A percentile compares a stretch with the other conserved stretches of the same genome.
These are phyloP conservation scores for Potamilus streckersoni DNA, from an alignment of 1,140 invertebrate species.

Conservation along the genomic window DNA sequence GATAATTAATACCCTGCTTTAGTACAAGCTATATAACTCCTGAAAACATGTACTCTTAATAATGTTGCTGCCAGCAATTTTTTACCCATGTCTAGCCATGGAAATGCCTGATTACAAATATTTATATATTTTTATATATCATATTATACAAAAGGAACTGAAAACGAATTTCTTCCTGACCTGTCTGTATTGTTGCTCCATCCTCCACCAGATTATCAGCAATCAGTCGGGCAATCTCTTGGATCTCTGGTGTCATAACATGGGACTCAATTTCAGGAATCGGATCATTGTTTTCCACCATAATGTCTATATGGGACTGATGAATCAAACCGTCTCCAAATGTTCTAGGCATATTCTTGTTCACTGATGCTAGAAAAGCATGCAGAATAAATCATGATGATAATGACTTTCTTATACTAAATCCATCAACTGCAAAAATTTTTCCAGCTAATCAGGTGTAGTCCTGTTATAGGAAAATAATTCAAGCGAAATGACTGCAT, in stretches of 20 bases:
- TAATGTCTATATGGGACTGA: slow-evolving; percentile 88
- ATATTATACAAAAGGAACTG: no score
- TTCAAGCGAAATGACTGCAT: no score
- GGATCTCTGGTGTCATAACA: slow-evolving; percentile 78
- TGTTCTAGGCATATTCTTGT: slow-evolving; percentile 88
- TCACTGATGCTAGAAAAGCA: slow-evolving; percentile 73
- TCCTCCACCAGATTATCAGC: slow-evolving; percentile 90
- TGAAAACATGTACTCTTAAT: no score
- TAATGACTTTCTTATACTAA: no score
- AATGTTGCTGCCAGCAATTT: no score
- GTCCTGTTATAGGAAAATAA: no score
- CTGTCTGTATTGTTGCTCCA: slow-evolving; percentile 94
- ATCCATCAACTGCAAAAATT: no score
- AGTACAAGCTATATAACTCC: no score
- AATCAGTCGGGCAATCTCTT: slow-evolving; percentile 88
- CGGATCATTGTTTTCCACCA: slow-evolving; percentile 78
- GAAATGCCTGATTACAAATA: not conserved
- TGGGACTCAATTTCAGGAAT: slow-evolving; percentile 80
- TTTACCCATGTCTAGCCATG: not conserved
- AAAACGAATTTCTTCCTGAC: slow-evolving; percentile 66
- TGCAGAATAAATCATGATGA: no score
- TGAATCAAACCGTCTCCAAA: slow-evolving; percentile 92
- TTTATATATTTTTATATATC: not conserved
- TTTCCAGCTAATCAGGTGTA: no score
- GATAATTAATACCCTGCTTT: no score